These are phyloP conservation scores for Celastrina argiolus DNA, from an alignment of 2,888 invertebrate species.

Conservation along the genomic window DNA sequence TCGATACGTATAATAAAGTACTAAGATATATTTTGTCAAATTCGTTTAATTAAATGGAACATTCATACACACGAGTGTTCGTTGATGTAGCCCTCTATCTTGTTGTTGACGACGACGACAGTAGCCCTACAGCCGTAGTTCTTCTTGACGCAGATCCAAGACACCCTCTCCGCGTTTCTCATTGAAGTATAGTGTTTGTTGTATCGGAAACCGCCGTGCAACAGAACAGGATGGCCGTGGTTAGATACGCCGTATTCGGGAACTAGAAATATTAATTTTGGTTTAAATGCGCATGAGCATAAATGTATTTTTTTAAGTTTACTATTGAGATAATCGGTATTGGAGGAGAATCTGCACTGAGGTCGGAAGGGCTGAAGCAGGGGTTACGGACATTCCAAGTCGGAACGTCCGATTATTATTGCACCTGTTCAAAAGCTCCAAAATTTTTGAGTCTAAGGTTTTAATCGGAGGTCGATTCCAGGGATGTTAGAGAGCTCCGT, in stretches of 20 bases:
- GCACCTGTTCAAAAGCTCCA: too few relatives aligned
- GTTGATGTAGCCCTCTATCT: conserved; percentile 4
- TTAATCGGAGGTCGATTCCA: too few relatives aligned
- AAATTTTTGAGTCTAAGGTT: too few relatives aligned
- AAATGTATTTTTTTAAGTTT: too few relatives aligned
- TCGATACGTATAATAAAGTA: too few relatives aligned
- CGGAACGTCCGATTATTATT: too few relatives aligned
- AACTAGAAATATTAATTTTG: conserved; percentile 19
- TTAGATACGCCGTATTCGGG: conserved; percentile 22
- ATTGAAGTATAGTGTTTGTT: conserved; percentile 36
- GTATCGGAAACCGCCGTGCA: conserved; percentile 43
- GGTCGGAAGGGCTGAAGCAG: too few relatives aligned
- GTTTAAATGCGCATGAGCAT: neutral
- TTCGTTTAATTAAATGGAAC: neutral
- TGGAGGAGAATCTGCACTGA: too few relatives aligned
- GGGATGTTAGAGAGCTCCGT: too few relatives aligned
- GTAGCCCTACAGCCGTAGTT: conserved; percentile 47
- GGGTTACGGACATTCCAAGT: too few relatives aligned
- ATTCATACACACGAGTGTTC: conserved; percentile 6
- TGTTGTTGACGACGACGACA: conserved; percentile 31
- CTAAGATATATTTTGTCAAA: too few relatives aligned
- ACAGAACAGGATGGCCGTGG: conserved; percentile 52
- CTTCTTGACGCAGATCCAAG: conserved; percentile 51
- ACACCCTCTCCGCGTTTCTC: conserved; percentile 28
- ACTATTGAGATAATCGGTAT: too few relatives aligned